These are phyloP conservation scores for Dysmachus trigonus DNA, from an alignment of 2,888 invertebrate genomes.

Conservation along the genomic window DNA sequence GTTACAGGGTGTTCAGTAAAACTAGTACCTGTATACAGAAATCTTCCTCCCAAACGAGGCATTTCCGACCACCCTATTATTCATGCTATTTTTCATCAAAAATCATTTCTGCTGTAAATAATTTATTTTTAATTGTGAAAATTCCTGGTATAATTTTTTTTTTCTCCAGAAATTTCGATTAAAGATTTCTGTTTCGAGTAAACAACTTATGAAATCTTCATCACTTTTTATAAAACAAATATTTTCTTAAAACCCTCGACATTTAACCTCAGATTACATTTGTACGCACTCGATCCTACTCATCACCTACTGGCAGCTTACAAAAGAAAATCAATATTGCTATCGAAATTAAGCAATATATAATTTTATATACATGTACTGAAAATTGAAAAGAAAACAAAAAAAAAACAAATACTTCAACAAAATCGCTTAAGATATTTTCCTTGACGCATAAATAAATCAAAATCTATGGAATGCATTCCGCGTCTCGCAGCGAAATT, in stretches of 20 bases:
- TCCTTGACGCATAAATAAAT: not conserved
- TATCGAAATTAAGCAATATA: not conserved
- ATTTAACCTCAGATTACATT: not conserved
- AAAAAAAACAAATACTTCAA: not conserved
- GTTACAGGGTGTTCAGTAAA: no score
- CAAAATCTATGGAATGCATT: constrained; percentile 25
- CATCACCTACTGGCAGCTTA: not conserved
- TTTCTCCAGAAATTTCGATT: not conserved
- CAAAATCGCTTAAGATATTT: constrained; percentile 2
- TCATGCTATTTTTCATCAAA: no score
- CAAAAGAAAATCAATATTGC: not conserved
- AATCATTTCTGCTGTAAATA: no score
- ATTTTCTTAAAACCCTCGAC: not conserved
- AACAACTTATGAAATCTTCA: not conserved
- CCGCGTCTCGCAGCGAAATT: not conserved
- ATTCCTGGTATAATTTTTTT: not conserved
- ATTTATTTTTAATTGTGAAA: no score
- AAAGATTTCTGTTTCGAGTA: not conserved
- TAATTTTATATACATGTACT: not conserved
- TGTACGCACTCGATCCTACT: not conserved
- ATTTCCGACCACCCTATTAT: no score
- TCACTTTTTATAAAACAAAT: not conserved
- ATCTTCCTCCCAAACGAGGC: no score
- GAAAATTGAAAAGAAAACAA: not conserved
- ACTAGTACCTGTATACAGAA: no score